A percentile compares a stretch with the other conserved stretches of the same genome.
Evolutionary conservation across 1,140 invertebrate genomes (phyloP).

Genomic region (Ooceraea biroi): DNA sequence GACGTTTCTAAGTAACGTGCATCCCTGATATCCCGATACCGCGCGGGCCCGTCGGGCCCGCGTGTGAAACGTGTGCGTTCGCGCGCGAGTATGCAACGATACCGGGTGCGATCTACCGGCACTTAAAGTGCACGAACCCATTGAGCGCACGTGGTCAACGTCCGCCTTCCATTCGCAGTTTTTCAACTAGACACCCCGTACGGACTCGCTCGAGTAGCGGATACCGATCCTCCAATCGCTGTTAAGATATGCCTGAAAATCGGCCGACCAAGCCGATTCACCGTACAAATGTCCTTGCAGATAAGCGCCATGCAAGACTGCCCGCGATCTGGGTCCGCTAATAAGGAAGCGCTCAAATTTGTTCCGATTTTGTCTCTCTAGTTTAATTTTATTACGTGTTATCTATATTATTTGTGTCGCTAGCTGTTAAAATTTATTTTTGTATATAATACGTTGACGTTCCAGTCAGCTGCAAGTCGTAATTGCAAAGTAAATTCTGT

Average conservation of each 20-base stretch:
- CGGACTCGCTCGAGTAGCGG: conserved; percentile 34
- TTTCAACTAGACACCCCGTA: conserved; percentile 3
- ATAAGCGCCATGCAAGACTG: conserved; percentile 50
- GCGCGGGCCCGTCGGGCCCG: not conserved
- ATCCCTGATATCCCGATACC: conserved; percentile 37
- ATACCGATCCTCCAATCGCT: conserved; percentile 50
- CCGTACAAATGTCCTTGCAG: conserved; percentile 57
- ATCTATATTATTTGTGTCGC: conserved; percentile 14
- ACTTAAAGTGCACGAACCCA: conserved; percentile 64
- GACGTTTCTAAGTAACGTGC: conserved; percentile 47
- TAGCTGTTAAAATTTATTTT: conserved; percentile 3
- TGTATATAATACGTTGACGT: too few species aligned
- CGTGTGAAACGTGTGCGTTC: not conserved
- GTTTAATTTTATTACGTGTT: not conserved
- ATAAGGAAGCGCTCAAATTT: conserved; percentile 36
- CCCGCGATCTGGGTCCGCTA: conserved; percentile 39
- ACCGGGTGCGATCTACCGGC: conserved; percentile 48
- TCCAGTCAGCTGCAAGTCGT: too few species aligned
- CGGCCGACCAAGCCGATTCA: conserved; percentile 41
- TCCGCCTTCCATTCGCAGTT: conserved; percentile 23
- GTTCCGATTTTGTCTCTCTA: not conserved
- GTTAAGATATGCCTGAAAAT: conserved; percentile 65
- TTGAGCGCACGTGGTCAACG: conserved; percentile 60
- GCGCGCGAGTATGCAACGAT: conserved; percentile 29
- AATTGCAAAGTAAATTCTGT: not conserved